Conservation (phyloP, 2,888 invertebrate species). For the Dasypogon diadema region DNA sequence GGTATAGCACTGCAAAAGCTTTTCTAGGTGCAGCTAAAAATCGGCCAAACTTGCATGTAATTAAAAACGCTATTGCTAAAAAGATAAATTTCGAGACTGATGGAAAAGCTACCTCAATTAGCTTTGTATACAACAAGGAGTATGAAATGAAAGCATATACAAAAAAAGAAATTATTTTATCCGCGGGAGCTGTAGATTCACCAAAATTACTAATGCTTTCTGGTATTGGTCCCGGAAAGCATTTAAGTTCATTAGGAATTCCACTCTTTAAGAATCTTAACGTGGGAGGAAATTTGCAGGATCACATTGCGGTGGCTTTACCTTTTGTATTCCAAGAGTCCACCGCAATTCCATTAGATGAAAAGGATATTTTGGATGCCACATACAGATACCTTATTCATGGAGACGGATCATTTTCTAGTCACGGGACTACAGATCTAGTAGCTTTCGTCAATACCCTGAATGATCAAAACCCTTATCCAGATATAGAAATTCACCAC, state of each 20-base stretch:
- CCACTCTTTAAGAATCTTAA: constrained; percentile 46
- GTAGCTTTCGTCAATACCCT: constrained; percentile 70
- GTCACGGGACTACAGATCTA: constrained; percentile 64
- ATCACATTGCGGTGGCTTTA: constrained; percentile 76
- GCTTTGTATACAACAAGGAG: constrained; percentile 65
- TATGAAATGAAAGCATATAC: neutral
- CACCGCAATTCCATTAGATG: constrained; percentile 26
- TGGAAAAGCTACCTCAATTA: constrained; percentile 68
- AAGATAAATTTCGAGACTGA: constrained; percentile 59
- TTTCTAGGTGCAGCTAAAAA: constrained; percentile 70
- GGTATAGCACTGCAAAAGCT: constrained; percentile 83
- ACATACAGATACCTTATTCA: constrained; percentile 65
- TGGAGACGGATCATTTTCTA: constrained; percentile 60
- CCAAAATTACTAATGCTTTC: constrained; percentile 56
- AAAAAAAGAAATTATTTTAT: constrained; percentile 55
- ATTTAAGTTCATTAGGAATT: constrained; percentile 48
- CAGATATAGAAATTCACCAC: constrained; percentile 71
- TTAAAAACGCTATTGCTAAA: constrained; percentile 54
- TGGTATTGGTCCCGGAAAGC: constrained; percentile 54
- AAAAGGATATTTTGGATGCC: constrained; percentile 48
- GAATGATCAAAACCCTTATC: constrained; percentile 65
- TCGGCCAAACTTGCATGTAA: constrained; percentile 54
- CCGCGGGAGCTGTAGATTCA: constrained; percentile 54
- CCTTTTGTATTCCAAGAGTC: constrained; percentile 64
- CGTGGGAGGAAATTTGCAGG: constrained; percentile 81